Evolutionary conservation across 2,888 invertebrate genomes (phyloP).

Genomic region (Drosophila longiperda): DNA sequence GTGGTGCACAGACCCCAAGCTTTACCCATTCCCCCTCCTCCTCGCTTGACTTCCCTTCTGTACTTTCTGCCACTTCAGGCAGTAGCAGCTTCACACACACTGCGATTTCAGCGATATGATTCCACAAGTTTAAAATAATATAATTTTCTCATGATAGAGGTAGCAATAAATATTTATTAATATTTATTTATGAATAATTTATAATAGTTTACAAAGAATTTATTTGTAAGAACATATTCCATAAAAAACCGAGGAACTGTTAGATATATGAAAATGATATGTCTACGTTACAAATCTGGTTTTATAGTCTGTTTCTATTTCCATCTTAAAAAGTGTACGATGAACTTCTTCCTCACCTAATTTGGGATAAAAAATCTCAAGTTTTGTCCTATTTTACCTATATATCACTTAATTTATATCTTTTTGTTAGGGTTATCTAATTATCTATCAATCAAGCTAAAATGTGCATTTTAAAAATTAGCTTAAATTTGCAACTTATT

Average conservation of each 20-base stretch:
- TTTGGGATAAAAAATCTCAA: not conserved
- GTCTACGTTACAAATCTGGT: not conserved
- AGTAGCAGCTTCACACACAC: slow-evolving; percentile 37
- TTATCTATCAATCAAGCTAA: not conserved
- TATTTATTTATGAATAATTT: too few relatives aligned
- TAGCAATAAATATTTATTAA: too few relatives aligned
- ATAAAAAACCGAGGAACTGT: not conserved
- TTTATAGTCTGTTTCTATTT: not conserved
- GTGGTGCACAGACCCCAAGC: slow-evolving; percentile 67
- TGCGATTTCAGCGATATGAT: slow-evolving; percentile 15
- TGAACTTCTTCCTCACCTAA: not conserved
- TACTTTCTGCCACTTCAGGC: not conserved
- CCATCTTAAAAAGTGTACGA: not conserved
- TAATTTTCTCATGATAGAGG: not conserved
- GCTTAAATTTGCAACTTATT: not conserved
- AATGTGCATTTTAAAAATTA: not conserved
- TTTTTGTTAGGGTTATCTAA: not conserved
- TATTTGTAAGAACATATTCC: too few relatives aligned
- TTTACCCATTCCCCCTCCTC: slow-evolving; percentile 18
- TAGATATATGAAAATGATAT: not conserved
- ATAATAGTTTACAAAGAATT: too few relatives aligned
- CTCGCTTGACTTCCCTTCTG: not conserved
- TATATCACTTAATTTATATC: not conserved
- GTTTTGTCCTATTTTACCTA: not conserved
- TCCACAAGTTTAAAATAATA: not conserved